Conservation (phyloP, 2,797 vertebrate genomes). For the Potorous gilbertii region DNA sequence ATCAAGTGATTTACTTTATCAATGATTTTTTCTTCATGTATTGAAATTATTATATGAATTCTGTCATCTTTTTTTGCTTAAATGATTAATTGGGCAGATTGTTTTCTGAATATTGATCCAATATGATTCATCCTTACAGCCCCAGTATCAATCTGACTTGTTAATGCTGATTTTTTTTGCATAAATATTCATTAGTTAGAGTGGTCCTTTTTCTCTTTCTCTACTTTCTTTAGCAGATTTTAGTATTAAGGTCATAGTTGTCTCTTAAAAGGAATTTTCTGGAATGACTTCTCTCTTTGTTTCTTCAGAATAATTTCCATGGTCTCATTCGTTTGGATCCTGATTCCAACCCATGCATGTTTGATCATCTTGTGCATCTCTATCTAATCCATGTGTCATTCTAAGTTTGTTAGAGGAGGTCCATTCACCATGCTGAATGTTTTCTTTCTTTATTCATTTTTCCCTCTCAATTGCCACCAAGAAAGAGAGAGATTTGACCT, state of each 20-base stretch:
- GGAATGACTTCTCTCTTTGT: no score
- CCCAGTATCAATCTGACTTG: no score
- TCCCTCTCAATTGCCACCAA: neutral
- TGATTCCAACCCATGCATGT: neutral
- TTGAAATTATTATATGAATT: neutral
- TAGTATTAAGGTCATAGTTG: no score
- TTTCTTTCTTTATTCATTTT: neutral
- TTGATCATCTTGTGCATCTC: neutral
- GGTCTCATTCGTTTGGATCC: neutral
- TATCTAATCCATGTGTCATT: neutral
- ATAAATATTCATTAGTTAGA: no score
- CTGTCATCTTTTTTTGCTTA: no score
- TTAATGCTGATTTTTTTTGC: no score
- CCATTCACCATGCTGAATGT: neutral
- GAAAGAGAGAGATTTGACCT: neutral
- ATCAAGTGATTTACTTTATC: neutral
- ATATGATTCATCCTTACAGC: no score
- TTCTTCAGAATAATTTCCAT: neutral
- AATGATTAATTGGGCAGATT: no score
- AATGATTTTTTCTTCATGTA: neutral
- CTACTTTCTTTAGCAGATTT: no score
- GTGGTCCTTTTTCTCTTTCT: no score
- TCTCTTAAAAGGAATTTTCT: no score
- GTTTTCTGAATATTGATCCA: no score
- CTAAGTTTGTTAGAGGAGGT: neutral